Evolutionary conservation across 35 echinoderm and acorn worm species (phyloP).

Genomic region (Amphiura filiformis): DNA sequence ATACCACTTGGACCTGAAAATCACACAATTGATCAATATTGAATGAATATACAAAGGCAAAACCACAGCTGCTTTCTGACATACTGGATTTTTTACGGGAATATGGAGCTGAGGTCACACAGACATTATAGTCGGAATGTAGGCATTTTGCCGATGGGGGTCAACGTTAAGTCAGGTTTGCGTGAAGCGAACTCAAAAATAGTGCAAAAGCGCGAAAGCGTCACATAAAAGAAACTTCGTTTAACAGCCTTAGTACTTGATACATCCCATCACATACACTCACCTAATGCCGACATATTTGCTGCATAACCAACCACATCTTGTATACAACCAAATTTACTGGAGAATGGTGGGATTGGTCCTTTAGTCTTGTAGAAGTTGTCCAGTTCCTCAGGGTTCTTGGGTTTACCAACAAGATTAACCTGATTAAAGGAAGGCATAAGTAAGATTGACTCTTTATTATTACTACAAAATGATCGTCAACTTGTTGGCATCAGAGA

Average conservation of each 20-base stretch:
- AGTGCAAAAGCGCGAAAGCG: too few relatives aligned
- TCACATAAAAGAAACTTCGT: too few relatives aligned
- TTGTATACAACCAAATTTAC: slow-evolving; percentile 91
- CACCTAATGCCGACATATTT: slow-evolving; percentile 78
- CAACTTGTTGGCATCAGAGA: neutral
- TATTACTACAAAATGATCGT: neutral
- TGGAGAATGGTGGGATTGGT: slow-evolving; percentile 93
- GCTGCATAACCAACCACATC: slow-evolving; percentile 96
- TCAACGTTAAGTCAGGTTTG: too few relatives aligned
- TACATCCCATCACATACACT: too few relatives aligned
- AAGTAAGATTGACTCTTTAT: neutral
- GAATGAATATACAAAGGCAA: neutral
- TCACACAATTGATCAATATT: neutral
- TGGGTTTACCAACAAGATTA: slow-evolving; percentile 71
- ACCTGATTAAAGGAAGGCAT: slow-evolving; percentile 33
- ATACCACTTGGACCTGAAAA: slow-evolving; percentile 77
- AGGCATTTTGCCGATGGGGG: too few relatives aligned
- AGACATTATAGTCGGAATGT: neutral
- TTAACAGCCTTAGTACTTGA: too few relatives aligned
- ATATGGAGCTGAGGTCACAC: neutral
- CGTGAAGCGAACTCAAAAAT: too few relatives aligned
- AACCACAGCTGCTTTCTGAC: neutral
- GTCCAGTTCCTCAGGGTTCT: slow-evolving; percentile 89
- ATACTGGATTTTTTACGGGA: neutral
- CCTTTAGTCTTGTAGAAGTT: slow-evolving; percentile 76